Conservation (phyloP, 2,113 vertebrate species). For the Engraulis encrasicolus region DNA sequence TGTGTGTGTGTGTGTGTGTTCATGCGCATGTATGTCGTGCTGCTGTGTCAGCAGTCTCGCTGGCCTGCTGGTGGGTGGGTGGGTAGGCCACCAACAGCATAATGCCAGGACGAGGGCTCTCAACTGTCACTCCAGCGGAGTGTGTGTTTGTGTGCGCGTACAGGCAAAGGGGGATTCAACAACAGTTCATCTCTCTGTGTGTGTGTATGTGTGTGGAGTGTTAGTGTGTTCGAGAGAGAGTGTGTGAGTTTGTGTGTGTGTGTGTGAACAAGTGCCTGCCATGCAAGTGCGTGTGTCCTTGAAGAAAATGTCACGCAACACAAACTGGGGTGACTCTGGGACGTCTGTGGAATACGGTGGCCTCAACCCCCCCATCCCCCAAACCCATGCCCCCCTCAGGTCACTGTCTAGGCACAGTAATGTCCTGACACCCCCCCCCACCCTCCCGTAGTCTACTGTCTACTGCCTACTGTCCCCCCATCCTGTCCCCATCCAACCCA, state of each 20-base stretch:
- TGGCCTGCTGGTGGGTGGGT: neutral
- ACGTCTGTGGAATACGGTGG: neutral
- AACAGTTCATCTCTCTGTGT: too few relatives aligned
- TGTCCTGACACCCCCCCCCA: neutral
- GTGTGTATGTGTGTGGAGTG: too few relatives aligned
- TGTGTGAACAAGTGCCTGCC: neutral
- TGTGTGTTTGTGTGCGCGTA: too few relatives aligned
- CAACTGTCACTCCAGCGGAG: too few relatives aligned
- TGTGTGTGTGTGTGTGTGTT: neutral
- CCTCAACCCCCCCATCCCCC: neutral
- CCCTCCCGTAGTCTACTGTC: too few relatives aligned
- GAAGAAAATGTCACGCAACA: neutral
- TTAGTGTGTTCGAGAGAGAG: too few relatives aligned
- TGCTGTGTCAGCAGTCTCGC: neutral
- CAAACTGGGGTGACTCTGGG: neutral
- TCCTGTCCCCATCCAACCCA: too few relatives aligned
- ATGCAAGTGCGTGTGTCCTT: neutral
- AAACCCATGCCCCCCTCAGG: neutral
- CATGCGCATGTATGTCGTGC: neutral
- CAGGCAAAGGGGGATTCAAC: too few relatives aligned
- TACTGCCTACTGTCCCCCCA: too few relatives aligned
- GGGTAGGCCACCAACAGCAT: too few relatives aligned
- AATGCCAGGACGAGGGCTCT: too few relatives aligned
- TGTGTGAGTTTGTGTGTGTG: constrained; percentile 1
- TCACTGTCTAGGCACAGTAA: neutral